Evolutionary conservation across 2,113 vertebrate species (phyloP).

Genomic region (Sceloporus tristichus): DNA sequence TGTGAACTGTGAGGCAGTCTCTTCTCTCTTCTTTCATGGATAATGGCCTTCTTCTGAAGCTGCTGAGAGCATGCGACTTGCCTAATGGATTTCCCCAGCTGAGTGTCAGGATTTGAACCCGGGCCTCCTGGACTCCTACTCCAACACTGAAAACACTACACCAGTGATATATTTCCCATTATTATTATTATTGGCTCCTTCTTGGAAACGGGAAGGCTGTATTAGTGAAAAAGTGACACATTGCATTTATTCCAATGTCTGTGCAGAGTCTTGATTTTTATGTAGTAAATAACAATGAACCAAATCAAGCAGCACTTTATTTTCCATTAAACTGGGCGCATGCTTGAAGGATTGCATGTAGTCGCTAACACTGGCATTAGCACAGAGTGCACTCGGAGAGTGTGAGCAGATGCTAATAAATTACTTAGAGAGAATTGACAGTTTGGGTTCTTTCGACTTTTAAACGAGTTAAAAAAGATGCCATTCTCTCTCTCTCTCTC

Average conservation of each 20-base stretch:
- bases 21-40: no score
- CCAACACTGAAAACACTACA: no score
- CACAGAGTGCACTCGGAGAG: not conserved
- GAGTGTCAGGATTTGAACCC: not conserved
- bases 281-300: conserved; percentile 47
- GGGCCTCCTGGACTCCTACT: not conserved
- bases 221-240: not conserved
- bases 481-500: conserved; percentile 51
- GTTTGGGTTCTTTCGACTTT: conserved; percentile 36
- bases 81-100: no score
- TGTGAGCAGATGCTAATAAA: conserved; percentile 43
- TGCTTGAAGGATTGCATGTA: fast-evolving
- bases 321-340: fast-evolving
- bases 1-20: no score
- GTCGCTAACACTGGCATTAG: not conserved
- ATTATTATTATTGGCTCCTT: not conserved
- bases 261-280: conserved; percentile 31
- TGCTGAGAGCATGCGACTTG: no score
- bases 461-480: conserved; percentile 59
- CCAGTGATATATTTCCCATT: not conserved
- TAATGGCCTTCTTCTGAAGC: no score
- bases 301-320: not conserved
- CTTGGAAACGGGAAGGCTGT: not conserved
- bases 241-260: conserved; percentile 17
- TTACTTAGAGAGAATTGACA: conserved; percentile 49